phyloP scores from a whole-genome alignment of 1,140 invertebrate species.

The Drosophila bocki region DNA sequence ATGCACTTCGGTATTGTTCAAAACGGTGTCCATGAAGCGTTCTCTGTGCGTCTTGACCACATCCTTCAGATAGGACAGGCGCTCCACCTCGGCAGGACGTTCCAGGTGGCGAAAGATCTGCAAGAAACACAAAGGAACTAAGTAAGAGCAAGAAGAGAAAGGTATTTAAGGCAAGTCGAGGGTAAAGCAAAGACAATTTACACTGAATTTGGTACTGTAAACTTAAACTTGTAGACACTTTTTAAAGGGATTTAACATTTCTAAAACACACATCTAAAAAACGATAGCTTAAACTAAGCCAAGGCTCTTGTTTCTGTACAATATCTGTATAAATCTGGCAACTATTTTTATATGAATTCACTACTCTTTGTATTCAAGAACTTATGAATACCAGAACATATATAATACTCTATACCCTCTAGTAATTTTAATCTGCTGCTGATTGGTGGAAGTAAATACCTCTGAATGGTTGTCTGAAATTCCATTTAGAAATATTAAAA shows the following conservation, averaged over 20 bases:
- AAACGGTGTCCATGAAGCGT: constrained; percentile 86
- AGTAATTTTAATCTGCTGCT: neutral
- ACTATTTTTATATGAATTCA: no score
- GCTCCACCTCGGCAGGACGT: constrained; percentile 89
- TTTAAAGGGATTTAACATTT: no score
- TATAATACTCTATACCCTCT: neutral
- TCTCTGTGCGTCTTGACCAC: constrained; percentile 86
- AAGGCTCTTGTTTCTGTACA: no score
- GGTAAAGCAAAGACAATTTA: no score
- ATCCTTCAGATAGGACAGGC: constrained; percentile 86
- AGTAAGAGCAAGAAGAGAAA: neutral
- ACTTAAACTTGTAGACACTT: no score
- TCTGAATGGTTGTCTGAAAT: neutral
- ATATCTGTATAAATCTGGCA: no score
- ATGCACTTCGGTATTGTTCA: constrained; percentile 87
- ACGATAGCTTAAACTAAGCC: no score
- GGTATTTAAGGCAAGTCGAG: no score
- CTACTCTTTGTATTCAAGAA: no score
- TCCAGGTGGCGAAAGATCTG: constrained; percentile 91
- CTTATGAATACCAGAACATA: neutral
- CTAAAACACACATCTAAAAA: no score
- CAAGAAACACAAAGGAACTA: neutral
- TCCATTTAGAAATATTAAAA: constrained; percentile 37
- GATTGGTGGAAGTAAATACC: neutral
- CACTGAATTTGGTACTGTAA: no score